phyloP scores from a whole-genome alignment of 2,888 invertebrate species.

The Steromphala cineraria region DNA sequence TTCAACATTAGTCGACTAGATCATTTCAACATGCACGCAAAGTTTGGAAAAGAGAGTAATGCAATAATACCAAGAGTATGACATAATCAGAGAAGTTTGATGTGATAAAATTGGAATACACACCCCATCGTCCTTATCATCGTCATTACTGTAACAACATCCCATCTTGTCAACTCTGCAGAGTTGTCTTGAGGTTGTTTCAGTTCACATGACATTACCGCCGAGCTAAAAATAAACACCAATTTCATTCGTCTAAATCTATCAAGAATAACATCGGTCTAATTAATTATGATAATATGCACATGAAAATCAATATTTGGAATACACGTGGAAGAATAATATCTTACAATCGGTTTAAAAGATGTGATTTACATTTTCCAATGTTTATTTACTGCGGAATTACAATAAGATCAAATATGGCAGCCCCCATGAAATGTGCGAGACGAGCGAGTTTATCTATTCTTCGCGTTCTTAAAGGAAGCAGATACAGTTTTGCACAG shows the following conservation, averaged over 20 bases:
- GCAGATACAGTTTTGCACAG: slow-evolving; percentile 18
- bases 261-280: too few species aligned
- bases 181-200: too few species aligned
- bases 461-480: neutral
- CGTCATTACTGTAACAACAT: slow-evolving; percentile 53
- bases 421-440: slow-evolving; percentile 42
- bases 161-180: slow-evolving; percentile 40
- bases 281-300: too few species aligned
- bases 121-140: slow-evolving; percentile 44
- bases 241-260: neutral
- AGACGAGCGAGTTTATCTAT: neutral
- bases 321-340: too few species aligned
- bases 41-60: too few species aligned
- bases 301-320: too few species aligned
- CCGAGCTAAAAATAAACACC: neutral
- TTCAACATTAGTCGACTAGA: neutral
- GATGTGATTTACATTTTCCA: too few species aligned
- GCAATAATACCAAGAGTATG: too few species aligned
- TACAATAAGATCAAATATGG: slow-evolving; percentile 39
- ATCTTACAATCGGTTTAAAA: too few species aligned
- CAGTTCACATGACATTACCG: slow-evolving; percentile 34
- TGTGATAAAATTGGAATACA: neutral
- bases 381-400: slow-evolving; percentile 29
- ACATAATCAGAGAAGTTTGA: too few species aligned
- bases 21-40: neutral